phyloP scores from a whole-genome alignment of 2,888 invertebrate species.

The Euzophera pinguis region DNA sequence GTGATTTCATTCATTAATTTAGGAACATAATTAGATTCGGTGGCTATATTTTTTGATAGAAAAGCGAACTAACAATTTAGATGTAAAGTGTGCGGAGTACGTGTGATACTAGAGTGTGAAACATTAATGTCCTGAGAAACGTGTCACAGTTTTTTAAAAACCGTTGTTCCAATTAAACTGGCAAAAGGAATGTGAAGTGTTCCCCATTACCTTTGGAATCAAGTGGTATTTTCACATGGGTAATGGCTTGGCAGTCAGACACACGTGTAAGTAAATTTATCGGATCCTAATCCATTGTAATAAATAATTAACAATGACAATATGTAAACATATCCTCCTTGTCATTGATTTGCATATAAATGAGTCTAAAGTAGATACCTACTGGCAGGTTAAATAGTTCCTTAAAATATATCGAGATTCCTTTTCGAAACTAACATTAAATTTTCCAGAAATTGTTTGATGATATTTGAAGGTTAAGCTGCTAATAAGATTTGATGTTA shows the following conservation, averaged over 20 bases:
- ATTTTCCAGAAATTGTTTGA: conserved; percentile 18
- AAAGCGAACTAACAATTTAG: conserved; percentile 42
- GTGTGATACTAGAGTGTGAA: conserved; percentile 43
- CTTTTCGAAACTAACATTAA: conserved; percentile 20
- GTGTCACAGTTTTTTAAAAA: conserved; percentile 68
- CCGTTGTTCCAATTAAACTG: conserved; percentile 67
- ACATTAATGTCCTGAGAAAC: conserved; percentile 56
- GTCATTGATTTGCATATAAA: conserved; percentile 61
- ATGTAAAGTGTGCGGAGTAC: conserved; percentile 50
- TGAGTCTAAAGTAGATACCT: conserved; percentile 47
- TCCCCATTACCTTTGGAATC: conserved; percentile 60
- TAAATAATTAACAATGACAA: conserved; percentile 9
- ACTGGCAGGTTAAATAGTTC: conserved; percentile 37
- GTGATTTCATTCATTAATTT: conserved; percentile 58
- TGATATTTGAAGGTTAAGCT: conserved; percentile 26
- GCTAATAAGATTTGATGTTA: conserved; percentile 37
- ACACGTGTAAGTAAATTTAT: conserved; percentile 64
- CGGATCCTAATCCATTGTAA: conserved; percentile 13
- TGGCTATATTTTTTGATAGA: conserved; percentile 55
- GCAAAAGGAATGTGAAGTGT: conserved; percentile 68
- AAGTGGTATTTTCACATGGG: conserved; percentile 74
- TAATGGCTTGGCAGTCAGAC: conserved; percentile 79
- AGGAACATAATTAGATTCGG: conserved; percentile 51
- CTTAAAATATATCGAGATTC: conserved; percentile 26
- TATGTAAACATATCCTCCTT: conserved; percentile 59